Base-by-base conservation (phyloP, 1,140 invertebrate species). In the Nixonia krombeini region DNA sequence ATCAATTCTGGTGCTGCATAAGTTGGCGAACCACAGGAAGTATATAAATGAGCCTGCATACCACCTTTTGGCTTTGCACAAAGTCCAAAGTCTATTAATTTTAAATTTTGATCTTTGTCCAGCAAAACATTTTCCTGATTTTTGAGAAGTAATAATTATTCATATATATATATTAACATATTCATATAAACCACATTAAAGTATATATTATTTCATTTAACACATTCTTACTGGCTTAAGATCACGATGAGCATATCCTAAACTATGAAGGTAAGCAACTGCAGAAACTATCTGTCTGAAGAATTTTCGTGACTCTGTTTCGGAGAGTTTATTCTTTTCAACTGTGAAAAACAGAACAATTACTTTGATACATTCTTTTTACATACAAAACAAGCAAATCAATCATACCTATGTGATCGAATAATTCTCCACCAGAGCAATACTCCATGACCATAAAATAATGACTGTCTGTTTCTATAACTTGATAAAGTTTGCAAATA, bases 21-120 rank as follows among this genome's bases (percentile, higher is more conserved):
- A 0, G 91, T 92, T 8, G 92, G 92, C 52, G 91, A 93, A 4
- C 93, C 93, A 85, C 93, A 95, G 52, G 91, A 93, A 16, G 93
- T 95, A 23, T 89, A 88, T 29, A 95, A 80, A 61, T 87, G 86
- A 28, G 86, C 81, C 31, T 89, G 84, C 84, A 93, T 88, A 12
- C 91, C 91, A 70, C 89, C 91, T 71, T 85, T 86, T 8, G 93
- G 93, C 76, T 91, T 91, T 1, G 94, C 93, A 86, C 94, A 95
- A 5, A 96, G 84, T 23, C 95, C 95, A 88, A 96, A 96, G 82
- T 96, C 94, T 67, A 96, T 96, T 33, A 96, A 78, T 78, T 96
- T 96, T 12, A 96, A 83, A 74, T 92, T 91, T 59, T 94, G 89
- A 42, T 93, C 88, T 74, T 89, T 90, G 72, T 95, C 91, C 41